Evolutionary conservation across 1,140 invertebrate genomes (phyloP), one percentile per base, ranked within the genome.

Genomic region (Schlechtendalia chinensis): DNA sequence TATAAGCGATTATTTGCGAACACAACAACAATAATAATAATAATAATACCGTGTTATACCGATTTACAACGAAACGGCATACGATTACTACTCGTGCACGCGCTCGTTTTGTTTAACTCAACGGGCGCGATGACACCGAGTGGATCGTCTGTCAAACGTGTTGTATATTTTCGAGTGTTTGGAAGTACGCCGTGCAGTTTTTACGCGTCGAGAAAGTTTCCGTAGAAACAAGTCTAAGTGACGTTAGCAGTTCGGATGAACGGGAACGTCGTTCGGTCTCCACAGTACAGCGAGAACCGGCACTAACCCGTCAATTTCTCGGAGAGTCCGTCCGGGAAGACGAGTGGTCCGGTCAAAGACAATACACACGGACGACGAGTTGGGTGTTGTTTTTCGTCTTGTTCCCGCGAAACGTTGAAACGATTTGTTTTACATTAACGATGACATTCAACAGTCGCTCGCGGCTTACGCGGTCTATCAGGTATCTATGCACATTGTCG

Each of bases 201-300:
- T 67, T 67, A 47, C 45, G 22, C 32, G 14, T 69, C 39, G 22
- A 24, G 65, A 69, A 69, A 50, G 67, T 69, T 69, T 69, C 22
- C 24, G 50, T 50, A 50, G 47, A 50, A 69, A 69, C 65, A 69
- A 69, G 65, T 69, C 47, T 50, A 69, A 69, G 22, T 50, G 67
- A 69, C 67, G 45, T n/a, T n/a, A 69, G 67, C 22, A 50, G 50
- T 69, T 50, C 50, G 17, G n/a, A n/a, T 17, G 24, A 50, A 6
- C 45, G 50, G 10, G 22, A 47, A 69, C 22, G 45, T 69, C 47
- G 65, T 69, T 47, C 29, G n/a, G 39, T 69, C 45, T 67, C 63
- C 22, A n/a, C 22, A 45, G 4, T 22, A 47, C n/a, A 16, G 22
- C 24, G 45, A 69, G 24, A 69, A 69, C 65, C 16, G 24, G 1